Evolutionary conservation across 2,888 invertebrate genomes (phyloP).

Genomic region (Chymomyza caudatula): DNA sequence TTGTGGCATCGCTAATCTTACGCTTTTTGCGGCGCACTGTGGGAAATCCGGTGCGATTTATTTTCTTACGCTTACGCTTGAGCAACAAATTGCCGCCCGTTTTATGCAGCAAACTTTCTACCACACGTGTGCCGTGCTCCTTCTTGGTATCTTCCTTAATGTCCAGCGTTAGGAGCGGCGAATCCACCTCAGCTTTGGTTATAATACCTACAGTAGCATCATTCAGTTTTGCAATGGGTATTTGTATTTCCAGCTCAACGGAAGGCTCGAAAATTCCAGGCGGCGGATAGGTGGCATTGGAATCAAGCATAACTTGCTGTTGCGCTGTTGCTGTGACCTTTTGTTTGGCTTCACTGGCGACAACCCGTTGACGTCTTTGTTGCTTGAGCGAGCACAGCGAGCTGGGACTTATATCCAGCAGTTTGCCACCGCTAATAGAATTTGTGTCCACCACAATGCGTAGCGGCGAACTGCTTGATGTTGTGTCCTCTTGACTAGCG

Average conservation of each 20-base stretch:
- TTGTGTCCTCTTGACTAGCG: conserved; percentile 33
- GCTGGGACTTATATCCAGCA: conserved; percentile 72
- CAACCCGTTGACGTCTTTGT: conserved; percentile 83
- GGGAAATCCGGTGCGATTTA: conserved; percentile 93
- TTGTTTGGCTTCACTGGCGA: conserved; percentile 47
- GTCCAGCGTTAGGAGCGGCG: conserved; percentile 74
- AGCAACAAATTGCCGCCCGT: conserved; percentile 76
- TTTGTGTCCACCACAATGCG: conserved; percentile 65
- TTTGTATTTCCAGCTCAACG: conserved; percentile 83
- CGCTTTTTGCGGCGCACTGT: conserved; percentile 90
- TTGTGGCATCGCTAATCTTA: conserved; percentile 73
- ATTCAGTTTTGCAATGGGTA: conserved; percentile 80
- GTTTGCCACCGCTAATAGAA: conserved; percentile 67
- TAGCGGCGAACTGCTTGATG: conserved; percentile 60
- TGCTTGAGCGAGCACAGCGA: conserved; percentile 62
- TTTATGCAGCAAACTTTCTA: conserved; percentile 76
- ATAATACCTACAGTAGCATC: conserved; percentile 77
- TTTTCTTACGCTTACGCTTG: conserved; percentile 85
- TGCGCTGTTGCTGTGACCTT: conserved; percentile 7
- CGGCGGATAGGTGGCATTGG: conserved; percentile 78
- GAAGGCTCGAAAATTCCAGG: conserved; percentile 86
- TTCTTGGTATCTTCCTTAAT: conserved; percentile 59
- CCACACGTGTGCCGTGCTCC: conserved; percentile 64
- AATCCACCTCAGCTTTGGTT: conserved; percentile 78
- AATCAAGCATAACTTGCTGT: conserved; percentile 35